A percentile compares a stretch with the other conserved stretches of the same genome.
Evolutionary conservation across 92 coral and sea anemone species (phyloP).

Genomic region (Siderastrea radians): DNA sequence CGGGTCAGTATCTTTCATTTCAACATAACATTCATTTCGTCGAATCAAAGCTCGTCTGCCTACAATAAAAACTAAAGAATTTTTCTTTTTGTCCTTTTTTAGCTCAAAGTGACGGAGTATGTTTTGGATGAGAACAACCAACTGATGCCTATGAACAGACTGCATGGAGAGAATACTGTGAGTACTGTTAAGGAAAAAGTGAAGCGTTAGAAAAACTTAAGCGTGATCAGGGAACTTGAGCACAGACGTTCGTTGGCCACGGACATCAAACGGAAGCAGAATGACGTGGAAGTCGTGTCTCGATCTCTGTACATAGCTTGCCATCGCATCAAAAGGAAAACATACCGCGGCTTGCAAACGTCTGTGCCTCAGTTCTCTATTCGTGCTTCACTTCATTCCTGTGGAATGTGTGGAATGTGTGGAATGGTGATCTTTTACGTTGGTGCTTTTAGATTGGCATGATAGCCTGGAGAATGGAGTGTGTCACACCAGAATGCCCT

Average conservation of each 20-base stretch:
- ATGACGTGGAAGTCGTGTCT: neutral
- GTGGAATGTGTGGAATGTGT: too few species aligned
- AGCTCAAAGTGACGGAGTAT: conserved; percentile 93
- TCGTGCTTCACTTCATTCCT: neutral
- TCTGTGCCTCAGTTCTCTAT: neutral
- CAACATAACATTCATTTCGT: too few species aligned
- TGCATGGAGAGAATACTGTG: conserved; percentile 96
- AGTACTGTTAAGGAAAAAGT: neutral
- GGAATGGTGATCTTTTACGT: neutral
- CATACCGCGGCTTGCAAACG: too few species aligned
- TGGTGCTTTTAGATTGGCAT: conserved; percentile 76
- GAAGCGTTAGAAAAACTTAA: neutral
- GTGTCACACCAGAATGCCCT: conserved; percentile 90
- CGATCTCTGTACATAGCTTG: too few species aligned
- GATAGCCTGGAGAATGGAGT: conserved; percentile 95
- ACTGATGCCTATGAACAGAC: conserved; percentile 84
- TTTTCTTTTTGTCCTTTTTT: conserved; percentile 9
- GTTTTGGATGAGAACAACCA: conserved; percentile 89
- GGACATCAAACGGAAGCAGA: neutral
- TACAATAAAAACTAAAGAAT: too few species aligned
- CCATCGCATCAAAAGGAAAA: too few species aligned
- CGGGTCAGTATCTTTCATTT: too few species aligned
- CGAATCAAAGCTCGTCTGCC: too few species aligned
- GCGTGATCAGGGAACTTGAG: too few species aligned
- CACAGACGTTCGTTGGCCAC: too few species aligned